phyloP scores from a whole-genome alignment of 2,888 invertebrate genomes.

The Peribatodes rhomboidaria region DNA sequence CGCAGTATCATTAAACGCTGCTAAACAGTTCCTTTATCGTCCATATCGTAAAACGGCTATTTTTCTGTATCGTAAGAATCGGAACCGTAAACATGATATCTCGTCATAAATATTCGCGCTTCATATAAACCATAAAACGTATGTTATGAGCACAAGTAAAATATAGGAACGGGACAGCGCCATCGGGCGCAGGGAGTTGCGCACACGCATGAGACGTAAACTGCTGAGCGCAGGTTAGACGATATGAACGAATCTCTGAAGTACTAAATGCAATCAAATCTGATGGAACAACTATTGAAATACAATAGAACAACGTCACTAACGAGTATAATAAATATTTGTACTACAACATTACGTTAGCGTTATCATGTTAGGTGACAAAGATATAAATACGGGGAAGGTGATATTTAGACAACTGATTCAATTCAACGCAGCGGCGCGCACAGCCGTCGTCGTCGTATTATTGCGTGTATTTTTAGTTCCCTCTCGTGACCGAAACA shows the following conservation, averaged over 20 bases:
- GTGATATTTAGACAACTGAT: no score
- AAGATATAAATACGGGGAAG: no score
- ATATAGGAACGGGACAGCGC: not conserved
- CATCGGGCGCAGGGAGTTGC: not conserved
- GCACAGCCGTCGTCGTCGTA: not conserved
- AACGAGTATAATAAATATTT: no score
- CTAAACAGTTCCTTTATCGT: conserved; percentile 21
- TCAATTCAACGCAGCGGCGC: no score
- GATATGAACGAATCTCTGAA: no score
- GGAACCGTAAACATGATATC: conserved; percentile 30
- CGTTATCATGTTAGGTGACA: no score
- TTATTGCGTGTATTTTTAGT: conserved; percentile 26
- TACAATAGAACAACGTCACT: no score
- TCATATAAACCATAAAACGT: conserved; percentile 8
- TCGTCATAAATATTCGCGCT: conserved; percentile 25
- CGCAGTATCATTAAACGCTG: conserved; percentile 14
- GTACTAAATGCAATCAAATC: no score
- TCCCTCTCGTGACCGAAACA: not conserved
- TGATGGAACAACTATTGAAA: no score
- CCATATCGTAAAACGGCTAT: conserved; percentile 29
- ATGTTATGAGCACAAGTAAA: not conserved
- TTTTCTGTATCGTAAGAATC: conserved; percentile 28
- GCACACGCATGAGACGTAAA: not conserved
- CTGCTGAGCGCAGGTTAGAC: no score
- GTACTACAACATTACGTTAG: no score